A percentile compares a stretch with the other conserved stretches of the same genome.
Evolutionary conservation across 2,797 vertebrate genomes (phyloP).

Genomic region (Nasua narica): DNA sequence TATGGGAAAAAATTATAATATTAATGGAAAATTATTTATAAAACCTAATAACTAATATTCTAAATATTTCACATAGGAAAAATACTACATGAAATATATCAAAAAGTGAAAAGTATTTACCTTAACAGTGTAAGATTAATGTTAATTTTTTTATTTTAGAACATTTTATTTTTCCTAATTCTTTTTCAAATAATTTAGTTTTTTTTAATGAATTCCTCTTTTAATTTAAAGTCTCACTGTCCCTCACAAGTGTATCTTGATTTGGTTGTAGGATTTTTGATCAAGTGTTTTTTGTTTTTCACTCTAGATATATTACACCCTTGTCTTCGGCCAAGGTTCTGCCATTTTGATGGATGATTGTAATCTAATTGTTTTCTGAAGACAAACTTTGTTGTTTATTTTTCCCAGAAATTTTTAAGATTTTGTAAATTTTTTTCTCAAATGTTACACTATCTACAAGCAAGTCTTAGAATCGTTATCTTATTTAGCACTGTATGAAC

Average conservation of each 20-base stretch:
- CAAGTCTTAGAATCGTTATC: background rate
- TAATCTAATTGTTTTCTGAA: background rate
- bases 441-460: background rate
- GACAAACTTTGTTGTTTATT: background rate
- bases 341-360: background rate
- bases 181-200: background rate
- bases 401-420: background rate
- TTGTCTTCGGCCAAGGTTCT: background rate
- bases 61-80: background rate
- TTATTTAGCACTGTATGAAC: background rate
- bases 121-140: background rate
- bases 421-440: background rate
- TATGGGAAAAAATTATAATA: background rate
- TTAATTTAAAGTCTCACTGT: background rate
- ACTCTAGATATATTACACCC: background rate
- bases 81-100: background rate
- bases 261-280: background rate
- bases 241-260: background rate
- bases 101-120: background rate
- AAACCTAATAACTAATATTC: background rate
- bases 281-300: background rate
- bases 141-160: background rate
- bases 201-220: background rate
- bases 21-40: background rate
- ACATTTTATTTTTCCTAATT: background rate